phyloP scores from a whole-genome alignment of 1,140 invertebrate genomes.

The Ostrea denselamellosa region DNA sequence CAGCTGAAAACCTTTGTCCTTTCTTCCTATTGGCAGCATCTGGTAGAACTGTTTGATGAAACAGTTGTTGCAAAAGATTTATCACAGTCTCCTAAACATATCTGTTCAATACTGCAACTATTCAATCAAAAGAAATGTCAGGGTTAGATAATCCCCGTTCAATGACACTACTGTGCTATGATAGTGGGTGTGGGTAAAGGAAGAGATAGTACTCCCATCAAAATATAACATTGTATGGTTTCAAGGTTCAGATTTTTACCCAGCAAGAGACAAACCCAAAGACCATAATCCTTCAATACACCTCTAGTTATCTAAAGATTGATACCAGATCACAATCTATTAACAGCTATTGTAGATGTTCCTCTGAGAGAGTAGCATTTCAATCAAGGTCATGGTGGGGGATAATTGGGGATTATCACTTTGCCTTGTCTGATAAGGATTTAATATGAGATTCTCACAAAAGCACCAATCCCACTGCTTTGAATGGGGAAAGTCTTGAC shows the following conservation, averaged over 20 bases:
- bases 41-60: too few relatives aligned
- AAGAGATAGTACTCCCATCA: not conserved
- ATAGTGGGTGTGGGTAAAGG: not conserved
- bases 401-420: constrained; percentile 27
- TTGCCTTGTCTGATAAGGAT: constrained; percentile 6
- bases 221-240: not conserved
- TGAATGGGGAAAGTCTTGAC: not conserved
- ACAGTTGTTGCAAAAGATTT: too few relatives aligned
- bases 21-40: too few relatives aligned
- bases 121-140: too few relatives aligned
- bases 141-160: too few relatives aligned
- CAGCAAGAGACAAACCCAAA: not conserved
- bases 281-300: constrained; percentile 18
- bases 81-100: too few relatives aligned
- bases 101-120: too few relatives aligned
- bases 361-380: not conserved
- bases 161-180: too few relatives aligned
- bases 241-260: constrained; percentile 5
- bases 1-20: too few relatives aligned
- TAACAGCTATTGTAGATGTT: not conserved
- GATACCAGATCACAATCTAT: constrained; percentile 13
- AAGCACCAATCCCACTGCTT: not conserved
- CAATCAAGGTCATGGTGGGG: not conserved
- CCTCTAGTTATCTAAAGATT: constrained; percentile 24
- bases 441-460: constrained; percentile 10